Evolutionary conservation across 2,888 invertebrate species (phyloP), one percentile per base, ranked within the genome.

Genomic region (Oligia strigilis): DNA sequence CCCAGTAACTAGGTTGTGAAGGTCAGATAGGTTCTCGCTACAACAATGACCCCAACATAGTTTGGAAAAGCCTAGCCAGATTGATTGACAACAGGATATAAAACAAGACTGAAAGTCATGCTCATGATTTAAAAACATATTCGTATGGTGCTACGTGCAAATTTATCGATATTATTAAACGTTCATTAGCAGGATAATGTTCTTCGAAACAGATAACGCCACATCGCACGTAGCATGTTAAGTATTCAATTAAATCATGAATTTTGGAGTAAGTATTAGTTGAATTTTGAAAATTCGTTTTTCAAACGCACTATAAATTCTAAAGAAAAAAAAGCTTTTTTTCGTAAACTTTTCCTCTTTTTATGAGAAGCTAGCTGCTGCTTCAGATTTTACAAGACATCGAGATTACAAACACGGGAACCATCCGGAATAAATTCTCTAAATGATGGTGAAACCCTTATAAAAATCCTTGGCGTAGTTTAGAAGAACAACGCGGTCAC

Each of bases 151-250:
- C 11, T 65, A 49, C 29, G 23, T 23, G 60, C 36, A 67, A 46
- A n/a, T 74, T 46, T 62, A 78, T 69, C n/a, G 55, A 62, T 62
- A 77, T 82, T 76, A 80, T 69, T 80, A 78, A 49, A 69, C 8
- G 60, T 66, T 84, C 6, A 78, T 66, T 71, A 84, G 4, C 71
- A 81, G 84, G 71, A 81, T 72, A 81, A 84, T 58, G 80, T 55
- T 80, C 81, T 79, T 67, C 67, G 80, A 71, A 62, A 55, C 46
- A 36, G 80, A 84, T 81, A 72, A 84, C 23, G 60, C 60, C 52
- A 60, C 14, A 46, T 14, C 40, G 11, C 40, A 55, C 49, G 29
- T 49, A 8, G 8, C 11, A 66, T 64, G 6, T 49, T 43, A 55
- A 40, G 17, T 6, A 69, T 83, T 77, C 11, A 40, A 49, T 58